Conservation (phyloP, 2,888 invertebrate genomes). For the Drosophila imparisetae region DNA sequence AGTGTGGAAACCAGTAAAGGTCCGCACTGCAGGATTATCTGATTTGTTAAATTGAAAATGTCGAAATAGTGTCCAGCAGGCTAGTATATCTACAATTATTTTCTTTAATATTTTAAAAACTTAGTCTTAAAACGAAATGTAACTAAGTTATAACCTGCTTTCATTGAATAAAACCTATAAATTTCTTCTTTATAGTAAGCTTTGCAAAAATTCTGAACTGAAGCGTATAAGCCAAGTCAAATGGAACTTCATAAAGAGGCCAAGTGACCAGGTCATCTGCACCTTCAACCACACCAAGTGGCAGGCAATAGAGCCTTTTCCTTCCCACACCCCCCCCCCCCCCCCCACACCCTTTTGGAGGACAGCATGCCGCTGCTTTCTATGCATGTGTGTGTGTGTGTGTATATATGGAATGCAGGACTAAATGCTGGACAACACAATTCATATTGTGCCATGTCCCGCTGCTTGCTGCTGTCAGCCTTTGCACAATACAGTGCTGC, state of each 20-base stretch:
- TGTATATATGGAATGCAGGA: conserved; percentile 49
- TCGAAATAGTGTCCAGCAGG: neutral
- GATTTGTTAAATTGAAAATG: neutral
- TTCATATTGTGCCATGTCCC: conserved; percentile 76
- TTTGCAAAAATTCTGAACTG: conserved; percentile 3
- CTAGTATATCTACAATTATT: neutral
- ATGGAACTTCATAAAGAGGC: conserved; percentile 23
- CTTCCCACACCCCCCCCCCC: neutral
- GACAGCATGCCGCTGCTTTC: conserved; percentile 50
- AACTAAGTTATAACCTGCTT: neutral
- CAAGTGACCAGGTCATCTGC: conserved; percentile 43
- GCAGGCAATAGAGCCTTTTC: conserved; percentile 42
- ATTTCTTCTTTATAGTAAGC: conserved; percentile 1
- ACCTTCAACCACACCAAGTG: conserved; percentile 11
- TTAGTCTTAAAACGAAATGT: neutral
- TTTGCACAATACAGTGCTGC: conserved; percentile 34
- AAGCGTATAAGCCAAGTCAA: conserved; percentile 31
- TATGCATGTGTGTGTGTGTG: conserved; percentile 20
- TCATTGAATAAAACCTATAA: neutral
- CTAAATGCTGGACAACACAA: conserved; percentile 80
- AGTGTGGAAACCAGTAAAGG: neutral
- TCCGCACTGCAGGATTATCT: neutral
- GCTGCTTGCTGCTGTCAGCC: conserved; percentile 57
- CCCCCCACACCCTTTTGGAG: conserved; percentile 1
- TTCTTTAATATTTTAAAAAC: neutral